Percentiles rank a stretch among this genome's conserved stretches.
Conservation (phyloP, 1,140 invertebrate genomes). For the Cotesia chilonis region DNA sequence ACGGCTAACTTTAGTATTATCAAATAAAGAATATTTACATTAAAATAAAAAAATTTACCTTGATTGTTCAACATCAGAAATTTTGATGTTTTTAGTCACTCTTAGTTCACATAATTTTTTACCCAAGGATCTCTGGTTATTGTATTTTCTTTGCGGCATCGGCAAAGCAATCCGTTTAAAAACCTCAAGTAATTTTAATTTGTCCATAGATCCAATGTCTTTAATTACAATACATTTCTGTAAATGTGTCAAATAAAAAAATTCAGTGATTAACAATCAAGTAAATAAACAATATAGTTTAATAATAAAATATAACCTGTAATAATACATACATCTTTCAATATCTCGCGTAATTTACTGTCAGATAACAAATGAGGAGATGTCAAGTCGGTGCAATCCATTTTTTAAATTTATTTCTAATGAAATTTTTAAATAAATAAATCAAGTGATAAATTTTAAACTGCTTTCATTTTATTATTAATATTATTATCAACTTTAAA, state of each 20-base stretch:
- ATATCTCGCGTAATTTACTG: slow-evolving; percentile 45
- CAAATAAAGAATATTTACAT: slow-evolving; percentile 8
- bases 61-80: slow-evolving; percentile 19
- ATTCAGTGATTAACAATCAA: slow-evolving; percentile 26
- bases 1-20: neutral
- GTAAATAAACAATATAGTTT: slow-evolving; percentile 16
- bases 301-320: slow-evolving; percentile 32
- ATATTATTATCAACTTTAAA: too few species aligned
- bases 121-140: slow-evolving; percentile 34
- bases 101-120: slow-evolving; percentile 39
- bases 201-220: slow-evolving; percentile 43
- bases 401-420: neutral
- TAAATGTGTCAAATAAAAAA: slow-evolving; percentile 26
- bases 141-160: slow-evolving; percentile 46
- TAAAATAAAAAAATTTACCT: slow-evolving; percentile 27
- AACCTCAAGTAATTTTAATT: slow-evolving; percentile 48
- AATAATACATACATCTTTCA: slow-evolving; percentile 47
- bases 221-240: slow-evolving; percentile 51
- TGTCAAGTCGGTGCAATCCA: slow-evolving; percentile 35
- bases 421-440: too few species aligned
- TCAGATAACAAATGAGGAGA: slow-evolving; percentile 50
- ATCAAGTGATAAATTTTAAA: too few species aligned
- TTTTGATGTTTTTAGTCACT: slow-evolving; percentile 20
- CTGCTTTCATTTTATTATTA: too few species aligned
- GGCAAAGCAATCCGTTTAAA: slow-evolving; percentile 51